These are phyloP conservation scores for Cassiopea xamachana DNA, from an alignment of 30 jellyfish, hydroid and myxozoan species.

Conservation along the genomic window DNA sequence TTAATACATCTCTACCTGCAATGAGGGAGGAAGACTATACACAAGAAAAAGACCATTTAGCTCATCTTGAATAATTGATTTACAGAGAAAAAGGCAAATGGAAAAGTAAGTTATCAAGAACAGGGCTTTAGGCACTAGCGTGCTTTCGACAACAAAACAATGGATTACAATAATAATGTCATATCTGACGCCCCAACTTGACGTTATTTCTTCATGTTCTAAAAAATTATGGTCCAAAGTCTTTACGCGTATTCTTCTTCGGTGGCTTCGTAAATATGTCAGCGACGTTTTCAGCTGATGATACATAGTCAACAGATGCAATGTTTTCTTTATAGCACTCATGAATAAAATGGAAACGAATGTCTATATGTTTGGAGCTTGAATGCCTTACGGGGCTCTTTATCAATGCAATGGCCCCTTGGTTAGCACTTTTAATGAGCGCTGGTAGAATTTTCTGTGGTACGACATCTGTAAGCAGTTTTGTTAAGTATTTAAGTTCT, in stretches of 20 bases:
- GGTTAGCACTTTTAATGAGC: conserved; percentile 2
- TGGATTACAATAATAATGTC: no score
- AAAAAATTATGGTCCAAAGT: conserved; percentile 2
- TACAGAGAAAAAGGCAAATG: no score
- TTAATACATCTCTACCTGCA: no score
- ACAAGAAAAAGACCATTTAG: no score
- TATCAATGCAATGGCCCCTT: conserved; percentile 47
- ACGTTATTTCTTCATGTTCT: conserved; percentile 18
- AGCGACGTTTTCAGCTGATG: conserved; percentile 40
- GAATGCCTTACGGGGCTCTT: conserved; percentile 25
- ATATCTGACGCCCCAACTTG: conserved; percentile 45
- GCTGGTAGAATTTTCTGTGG: background rate
- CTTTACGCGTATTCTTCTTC: background rate
- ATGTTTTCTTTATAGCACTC: background rate
- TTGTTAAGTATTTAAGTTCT: background rate
- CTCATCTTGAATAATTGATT: no score
- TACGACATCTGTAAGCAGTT: background rate
- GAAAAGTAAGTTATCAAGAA: no score
- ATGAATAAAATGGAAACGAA: conserved; percentile 41
- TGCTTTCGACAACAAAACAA: no score
- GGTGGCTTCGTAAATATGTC: conserved; percentile 58
- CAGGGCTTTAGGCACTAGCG: no score
- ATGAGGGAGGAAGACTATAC: no score
- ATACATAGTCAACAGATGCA: conserved; percentile 11
- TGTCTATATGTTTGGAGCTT: conserved; percentile 50